Evolutionary conservation across 2,113 vertebrate species (phyloP).

Genomic region (Chaetodon trifascialis): DNA sequence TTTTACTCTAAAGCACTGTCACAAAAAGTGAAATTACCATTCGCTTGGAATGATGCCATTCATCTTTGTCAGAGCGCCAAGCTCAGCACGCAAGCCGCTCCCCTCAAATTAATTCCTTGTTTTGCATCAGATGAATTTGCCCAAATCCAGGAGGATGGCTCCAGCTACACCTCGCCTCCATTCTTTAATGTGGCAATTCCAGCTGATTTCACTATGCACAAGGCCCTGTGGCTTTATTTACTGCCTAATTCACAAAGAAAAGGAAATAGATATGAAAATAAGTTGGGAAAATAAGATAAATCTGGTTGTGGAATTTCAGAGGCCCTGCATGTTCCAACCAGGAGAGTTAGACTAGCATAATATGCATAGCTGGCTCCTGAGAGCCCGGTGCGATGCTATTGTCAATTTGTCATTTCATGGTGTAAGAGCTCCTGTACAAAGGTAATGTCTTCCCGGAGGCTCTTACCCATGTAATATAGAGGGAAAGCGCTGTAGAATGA

Average conservation of each 20-base stretch:
- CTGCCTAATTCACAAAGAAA: constrained; percentile 96
- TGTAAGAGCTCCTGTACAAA: constrained; percentile 92
- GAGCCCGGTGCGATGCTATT: constrained; percentile 90
- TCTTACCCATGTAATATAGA: constrained; percentile 78
- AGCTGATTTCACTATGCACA: constrained; percentile 86
- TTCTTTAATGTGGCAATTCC: constrained; percentile 97
- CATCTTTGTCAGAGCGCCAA: constrained; percentile 99
- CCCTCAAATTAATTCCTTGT: constrained; percentile 99
- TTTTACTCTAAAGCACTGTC: constrained; percentile 99
- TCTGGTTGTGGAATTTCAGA: constrained; percentile 90
- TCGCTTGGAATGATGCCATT: constrained; percentile 99
- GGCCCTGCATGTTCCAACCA: constrained; percentile 85
- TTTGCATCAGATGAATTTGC: constrained; percentile 99
- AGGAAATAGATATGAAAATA: constrained; percentile 99
- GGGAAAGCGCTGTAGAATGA: constrained; percentile 60
- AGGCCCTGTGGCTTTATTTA: constrained; percentile 89
- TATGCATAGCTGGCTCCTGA: constrained; percentile 88
- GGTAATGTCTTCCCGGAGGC: constrained; percentile 93
- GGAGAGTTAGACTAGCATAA: constrained; percentile 88
- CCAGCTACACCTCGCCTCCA: constrained; percentile 91
- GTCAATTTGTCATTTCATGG: constrained; percentile 97
- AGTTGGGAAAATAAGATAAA: constrained; percentile 97
- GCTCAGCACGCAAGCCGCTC: constrained; percentile 94
- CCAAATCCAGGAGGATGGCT: constrained; percentile 99
- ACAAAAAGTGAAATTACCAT: constrained; percentile 99